Conservation (phyloP, 2,113 vertebrate species). For the Rhea pennata region DNA sequence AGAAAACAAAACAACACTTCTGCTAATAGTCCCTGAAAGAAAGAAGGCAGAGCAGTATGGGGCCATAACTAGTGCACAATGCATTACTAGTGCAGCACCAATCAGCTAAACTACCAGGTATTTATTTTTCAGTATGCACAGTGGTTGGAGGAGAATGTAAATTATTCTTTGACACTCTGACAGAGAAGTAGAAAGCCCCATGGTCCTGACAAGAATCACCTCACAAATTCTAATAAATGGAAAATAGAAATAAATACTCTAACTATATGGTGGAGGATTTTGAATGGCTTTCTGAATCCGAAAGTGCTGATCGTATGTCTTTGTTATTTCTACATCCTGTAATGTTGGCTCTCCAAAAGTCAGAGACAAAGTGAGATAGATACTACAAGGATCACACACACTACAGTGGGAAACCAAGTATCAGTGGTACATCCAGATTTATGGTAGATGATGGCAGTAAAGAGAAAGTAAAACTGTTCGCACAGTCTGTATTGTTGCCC, state of each 20-base stretch:
- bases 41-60: conserved; percentile 18
- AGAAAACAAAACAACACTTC: conserved; percentile 34
- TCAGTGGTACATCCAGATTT: conserved; percentile 53
- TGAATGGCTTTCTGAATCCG: conserved; percentile 67
- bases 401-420: conserved; percentile 5
- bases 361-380: conserved; percentile 60
- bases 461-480: conserved; percentile 36
- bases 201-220: conserved; percentile 37
- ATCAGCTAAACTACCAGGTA: conserved; percentile 46
- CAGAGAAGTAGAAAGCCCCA: neutral
- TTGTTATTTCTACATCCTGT: conserved; percentile 54
- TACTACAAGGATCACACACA: neutral
- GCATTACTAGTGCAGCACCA: conserved; percentile 42
- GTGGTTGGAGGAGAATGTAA: conserved; percentile 17
- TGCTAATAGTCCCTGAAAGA: conserved; percentile 27
- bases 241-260: conserved; percentile 74
- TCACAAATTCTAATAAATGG: conserved; percentile 59
- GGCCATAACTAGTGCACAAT: neutral
- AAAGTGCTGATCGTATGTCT: conserved; percentile 62
- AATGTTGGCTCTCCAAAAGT: conserved; percentile 57
- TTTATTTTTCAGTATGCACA: conserved; percentile 52
- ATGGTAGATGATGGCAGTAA: conserved; percentile 41
- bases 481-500: conserved; percentile 3
- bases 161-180: conserved; percentile 16
- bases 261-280: conserved; percentile 51